Percentiles rank a stretch among this genome's conserved stretches.
Evolutionary conservation across 2,888 invertebrate species (phyloP).

Genomic region (Amblyteles armatorius): DNA sequence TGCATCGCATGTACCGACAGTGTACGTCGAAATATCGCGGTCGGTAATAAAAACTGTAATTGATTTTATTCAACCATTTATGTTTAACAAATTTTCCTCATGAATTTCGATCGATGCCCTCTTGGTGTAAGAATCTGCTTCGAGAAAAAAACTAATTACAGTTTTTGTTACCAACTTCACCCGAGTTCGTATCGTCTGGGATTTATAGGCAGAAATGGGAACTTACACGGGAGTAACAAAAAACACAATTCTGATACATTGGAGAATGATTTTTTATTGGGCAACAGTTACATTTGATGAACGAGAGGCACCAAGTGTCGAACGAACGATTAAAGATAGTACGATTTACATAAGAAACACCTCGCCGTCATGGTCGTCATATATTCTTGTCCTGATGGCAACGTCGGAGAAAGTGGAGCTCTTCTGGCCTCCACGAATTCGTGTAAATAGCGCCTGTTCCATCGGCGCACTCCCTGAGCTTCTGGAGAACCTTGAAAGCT

Average conservation of each 20-base stretch:
- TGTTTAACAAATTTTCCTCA: not conserved
- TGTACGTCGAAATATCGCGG: not conserved
- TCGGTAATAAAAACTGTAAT: constrained; percentile 5
- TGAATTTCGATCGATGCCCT: too few species aligned
- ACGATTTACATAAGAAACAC: constrained; percentile 17
- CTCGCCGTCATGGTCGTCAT: not conserved
- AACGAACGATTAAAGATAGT: constrained; percentile 13
- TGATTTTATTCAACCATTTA: not conserved
- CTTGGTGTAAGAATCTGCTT: not conserved
- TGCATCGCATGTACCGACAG: not conserved
- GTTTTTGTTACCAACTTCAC: too few species aligned
- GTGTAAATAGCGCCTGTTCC: constrained; percentile 37
- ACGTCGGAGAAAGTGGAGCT: constrained; percentile 42
- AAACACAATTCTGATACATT: constrained; percentile 1
- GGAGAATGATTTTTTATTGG: constrained; percentile 22
- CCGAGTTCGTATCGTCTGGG: not conserved
- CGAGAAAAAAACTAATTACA: too few species aligned
- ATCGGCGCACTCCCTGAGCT: constrained; percentile 40
- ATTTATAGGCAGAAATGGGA: not conserved
- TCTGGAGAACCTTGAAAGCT: constrained; percentile 37
- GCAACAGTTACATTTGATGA: constrained; percentile 49
- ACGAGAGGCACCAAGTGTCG: constrained; percentile 28
- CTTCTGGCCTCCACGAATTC: constrained; percentile 48
- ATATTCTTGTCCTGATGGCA: constrained; percentile 23
- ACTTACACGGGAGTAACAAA: not conserved